A percentile compares a stretch with the other conserved stretches of the same genome.
Evolutionary conservation across 2,888 invertebrate species (phyloP).

Genomic region (Euzophera pinguis): DNA sequence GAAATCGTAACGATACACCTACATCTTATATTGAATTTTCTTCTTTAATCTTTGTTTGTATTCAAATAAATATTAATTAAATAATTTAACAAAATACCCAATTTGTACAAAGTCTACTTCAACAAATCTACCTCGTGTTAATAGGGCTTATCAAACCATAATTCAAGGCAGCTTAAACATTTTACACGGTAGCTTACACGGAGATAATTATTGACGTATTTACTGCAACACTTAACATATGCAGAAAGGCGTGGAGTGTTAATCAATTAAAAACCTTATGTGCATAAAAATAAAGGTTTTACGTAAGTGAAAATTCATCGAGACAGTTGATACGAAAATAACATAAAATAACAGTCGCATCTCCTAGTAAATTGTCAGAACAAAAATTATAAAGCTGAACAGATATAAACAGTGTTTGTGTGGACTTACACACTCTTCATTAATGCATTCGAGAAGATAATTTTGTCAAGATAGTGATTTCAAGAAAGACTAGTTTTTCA

Average conservation of each 20-base stretch:
- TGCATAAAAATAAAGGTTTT: background rate
- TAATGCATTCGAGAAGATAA: too few relatives aligned
- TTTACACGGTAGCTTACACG: slow-evolving; percentile 3
- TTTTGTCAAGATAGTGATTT: too few relatives aligned
- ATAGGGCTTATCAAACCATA: background rate
- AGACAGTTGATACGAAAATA: background rate
- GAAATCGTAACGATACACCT: too few relatives aligned
- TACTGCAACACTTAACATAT: background rate
- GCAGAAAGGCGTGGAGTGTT: background rate
- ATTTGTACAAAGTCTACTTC: background rate
- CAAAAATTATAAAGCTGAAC: background rate
- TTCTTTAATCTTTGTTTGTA: too few relatives aligned
- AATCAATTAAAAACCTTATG: background rate
- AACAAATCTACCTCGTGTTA: background rate
- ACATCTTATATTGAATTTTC: too few relatives aligned
- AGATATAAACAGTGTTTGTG: too few relatives aligned
- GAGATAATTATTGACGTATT: slow-evolving; percentile 7
- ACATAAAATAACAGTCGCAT: background rate
- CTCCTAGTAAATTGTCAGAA: background rate
- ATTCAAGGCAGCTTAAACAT: slow-evolving; percentile 1
- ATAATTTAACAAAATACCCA: background rate
- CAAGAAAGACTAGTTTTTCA: too few relatives aligned
- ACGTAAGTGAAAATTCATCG: background rate
- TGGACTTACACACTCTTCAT: background rate
- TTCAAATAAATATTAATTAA: too few relatives aligned